Evolutionary conservation across 2,113 vertebrate species (phyloP).

Genomic region (Pandion haliaetus): DNA sequence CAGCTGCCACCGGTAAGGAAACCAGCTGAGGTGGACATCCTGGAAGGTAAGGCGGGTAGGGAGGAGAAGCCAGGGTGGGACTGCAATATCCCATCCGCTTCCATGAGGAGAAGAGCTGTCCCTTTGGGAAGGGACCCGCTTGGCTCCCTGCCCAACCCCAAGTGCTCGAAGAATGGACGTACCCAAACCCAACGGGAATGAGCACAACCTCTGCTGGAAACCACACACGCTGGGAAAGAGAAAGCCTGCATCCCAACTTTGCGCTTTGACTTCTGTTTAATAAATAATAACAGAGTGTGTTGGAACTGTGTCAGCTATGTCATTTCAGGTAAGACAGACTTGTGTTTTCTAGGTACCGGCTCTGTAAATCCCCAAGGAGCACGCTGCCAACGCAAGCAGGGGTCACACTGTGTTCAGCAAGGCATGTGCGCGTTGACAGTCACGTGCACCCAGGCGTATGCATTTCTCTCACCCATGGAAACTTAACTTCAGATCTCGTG

Average conservation of each 20-base stretch:
- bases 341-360: not conserved
- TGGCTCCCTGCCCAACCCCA: accelerated
- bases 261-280: not conserved
- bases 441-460: not conserved
- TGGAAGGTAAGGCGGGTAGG: not conserved
- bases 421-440: not conserved
- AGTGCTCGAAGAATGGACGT: accelerated
- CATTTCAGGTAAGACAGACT: not conserved
- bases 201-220: not conserved
- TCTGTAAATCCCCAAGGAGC: not conserved
- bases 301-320: not conserved
- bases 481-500: not conserved
- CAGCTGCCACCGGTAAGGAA: not conserved
- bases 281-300: not conserved
- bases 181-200: not conserved
- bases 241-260: not conserved
- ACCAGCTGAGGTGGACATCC: not conserved
- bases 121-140: not conserved
- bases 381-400: not conserved
- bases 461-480: not conserved
- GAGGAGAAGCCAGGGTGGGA: not conserved
- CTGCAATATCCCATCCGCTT: not conserved
- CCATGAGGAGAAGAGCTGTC: not conserved
- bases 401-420: not conserved
- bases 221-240: not conserved